phyloP scores from a whole-genome alignment of 1,140 invertebrate species.

The Campoletis sonorensis region DNA sequence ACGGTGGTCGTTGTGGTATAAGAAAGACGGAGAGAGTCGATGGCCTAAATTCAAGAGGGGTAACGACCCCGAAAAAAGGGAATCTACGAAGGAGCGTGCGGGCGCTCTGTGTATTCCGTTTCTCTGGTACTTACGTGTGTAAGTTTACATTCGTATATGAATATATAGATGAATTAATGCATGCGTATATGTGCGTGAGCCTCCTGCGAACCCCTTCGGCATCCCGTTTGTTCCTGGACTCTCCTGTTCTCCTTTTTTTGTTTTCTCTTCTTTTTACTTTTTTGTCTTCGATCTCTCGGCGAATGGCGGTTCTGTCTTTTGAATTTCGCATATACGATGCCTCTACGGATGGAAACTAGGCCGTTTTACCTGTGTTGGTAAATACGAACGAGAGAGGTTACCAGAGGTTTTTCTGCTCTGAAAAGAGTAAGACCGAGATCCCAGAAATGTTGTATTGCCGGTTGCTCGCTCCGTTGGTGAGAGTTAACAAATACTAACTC shows the following conservation, averaged over 20 bases:
- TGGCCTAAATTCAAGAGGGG: constrained; percentile 71
- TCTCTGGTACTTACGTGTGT: not conserved
- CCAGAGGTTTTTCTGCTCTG: constrained; percentile 49
- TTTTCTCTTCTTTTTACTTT: constrained; percentile 60
- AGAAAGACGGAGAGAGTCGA: constrained; percentile 50
- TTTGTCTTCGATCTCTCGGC: constrained; percentile 57
- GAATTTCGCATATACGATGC: constrained; percentile 58
- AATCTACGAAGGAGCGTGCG: constrained; percentile 46
- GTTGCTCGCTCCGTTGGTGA: constrained; percentile 22
- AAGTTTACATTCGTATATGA: not conserved
- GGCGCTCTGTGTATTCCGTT: constrained; percentile 20
- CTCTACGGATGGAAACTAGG: constrained; percentile 63
- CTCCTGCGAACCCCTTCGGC: constrained; percentile 56
- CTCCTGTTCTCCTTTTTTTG: constrained; percentile 43
- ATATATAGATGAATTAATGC: not conserved
- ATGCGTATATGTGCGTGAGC: not conserved
- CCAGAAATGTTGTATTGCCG: constrained; percentile 21
- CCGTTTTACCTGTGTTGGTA: constrained; percentile 61
- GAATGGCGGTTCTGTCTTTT: constrained; percentile 65
- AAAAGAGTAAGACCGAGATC: not conserved
- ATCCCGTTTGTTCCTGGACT: constrained; percentile 65
- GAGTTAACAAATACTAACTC: constrained; percentile 16
- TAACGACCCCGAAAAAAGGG: constrained; percentile 71
- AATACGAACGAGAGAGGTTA: constrained; percentile 48
- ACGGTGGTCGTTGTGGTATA: not conserved